Percentiles rank a stretch among this genome's conserved stretches.
Conservation (phyloP, 2,888 invertebrate species). For the Xestia rhomboidea region DNA sequence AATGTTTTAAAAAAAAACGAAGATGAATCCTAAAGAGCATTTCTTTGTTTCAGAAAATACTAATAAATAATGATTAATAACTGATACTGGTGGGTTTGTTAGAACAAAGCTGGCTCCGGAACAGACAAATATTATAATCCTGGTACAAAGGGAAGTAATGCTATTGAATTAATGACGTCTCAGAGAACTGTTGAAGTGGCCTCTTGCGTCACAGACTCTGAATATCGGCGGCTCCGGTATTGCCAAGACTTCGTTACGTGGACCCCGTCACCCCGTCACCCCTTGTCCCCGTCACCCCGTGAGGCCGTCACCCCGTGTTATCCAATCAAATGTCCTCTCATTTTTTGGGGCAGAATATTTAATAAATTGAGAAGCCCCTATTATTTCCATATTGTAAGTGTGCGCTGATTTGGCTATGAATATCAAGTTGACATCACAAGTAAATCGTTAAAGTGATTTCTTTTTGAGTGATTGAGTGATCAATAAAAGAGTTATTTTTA, state of each 20-base stretch:
- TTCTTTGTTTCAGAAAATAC: slow-evolving; percentile 33
- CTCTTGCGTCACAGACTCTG: slow-evolving; percentile 42
- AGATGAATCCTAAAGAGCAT: slow-evolving; percentile 29
- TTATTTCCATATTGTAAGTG: slow-evolving; percentile 60
- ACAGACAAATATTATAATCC: slow-evolving; percentile 65
- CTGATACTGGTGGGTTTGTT: slow-evolving; percentile 25
- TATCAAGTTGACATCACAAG: slow-evolving; percentile 56
- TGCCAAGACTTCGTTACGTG: slow-evolving; percentile 58
- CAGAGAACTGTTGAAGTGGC: slow-evolving; percentile 50
- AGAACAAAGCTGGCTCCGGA: slow-evolving; percentile 42
- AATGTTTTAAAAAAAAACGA: slow-evolving; percentile 43
- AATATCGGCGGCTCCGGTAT: slow-evolving; percentile 51
- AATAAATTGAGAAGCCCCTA: slow-evolving; percentile 56
- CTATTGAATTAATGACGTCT: slow-evolving; percentile 73
- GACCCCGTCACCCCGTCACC: background rate
- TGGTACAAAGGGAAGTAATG: slow-evolving; percentile 66
- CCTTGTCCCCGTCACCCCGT: background rate
- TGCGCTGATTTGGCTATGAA: slow-evolving; percentile 56
- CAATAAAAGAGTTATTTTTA: slow-evolving; percentile 7
- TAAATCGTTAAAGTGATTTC: slow-evolving; percentile 28
- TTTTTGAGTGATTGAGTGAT: slow-evolving; percentile 9
- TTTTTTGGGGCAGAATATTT: slow-evolving; percentile 56
- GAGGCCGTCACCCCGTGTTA: slow-evolving; percentile 44
- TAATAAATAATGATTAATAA: slow-evolving; percentile 56
- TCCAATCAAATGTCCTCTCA: slow-evolving; percentile 59